A percentile compares a stretch with the other conserved stretches of the same genome.
Evolutionary conservation across 1,140 invertebrate genomes (phyloP).

Genomic region (Microplitis mediator): DNA sequence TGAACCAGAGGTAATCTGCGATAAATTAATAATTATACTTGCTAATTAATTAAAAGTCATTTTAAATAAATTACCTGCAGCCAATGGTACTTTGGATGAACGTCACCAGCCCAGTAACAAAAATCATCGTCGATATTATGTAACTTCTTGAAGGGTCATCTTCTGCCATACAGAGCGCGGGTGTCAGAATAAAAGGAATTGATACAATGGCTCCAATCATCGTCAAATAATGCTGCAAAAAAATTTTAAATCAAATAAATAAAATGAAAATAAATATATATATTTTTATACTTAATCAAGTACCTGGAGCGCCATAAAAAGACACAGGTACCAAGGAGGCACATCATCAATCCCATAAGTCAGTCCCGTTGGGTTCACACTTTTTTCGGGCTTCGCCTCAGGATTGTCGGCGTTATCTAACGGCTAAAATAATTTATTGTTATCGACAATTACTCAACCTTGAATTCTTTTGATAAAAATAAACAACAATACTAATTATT

Average conservation of each 20-base stretch:
- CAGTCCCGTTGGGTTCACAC: constrained; percentile 38
- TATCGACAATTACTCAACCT: too few relatives aligned
- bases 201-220: constrained; percentile 88
- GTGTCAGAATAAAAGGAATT: constrained; percentile 82
- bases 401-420: too few relatives aligned
- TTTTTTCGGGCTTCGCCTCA: too few relatives aligned
- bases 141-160: constrained; percentile 78
- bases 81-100: constrained; percentile 82
- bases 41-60: neutral
- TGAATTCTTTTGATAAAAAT: too few relatives aligned
- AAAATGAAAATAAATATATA: neutral
- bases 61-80: constrained; percentile 66
- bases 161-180: constrained; percentile 80
- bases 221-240: constrained; percentile 80
- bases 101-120: constrained; percentile 84
- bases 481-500: too few relatives aligned
- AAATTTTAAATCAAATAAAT: neutral
- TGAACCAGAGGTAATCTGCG: constrained; percentile 72
- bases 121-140: constrained; percentile 88
- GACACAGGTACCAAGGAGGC: constrained; percentile 82
- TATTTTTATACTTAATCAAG: neutral
- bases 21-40: constrained; percentile 13
- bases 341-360: constrained; percentile 82
- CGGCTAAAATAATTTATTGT: too few relatives aligned
- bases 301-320: constrained; percentile 84